Percentiles rank a stretch among this genome's conserved stretches.
Evolutionary conservation across 2,888 invertebrate genomes (phyloP).

Genomic region (Sylvicola fuscatus): DNA sequence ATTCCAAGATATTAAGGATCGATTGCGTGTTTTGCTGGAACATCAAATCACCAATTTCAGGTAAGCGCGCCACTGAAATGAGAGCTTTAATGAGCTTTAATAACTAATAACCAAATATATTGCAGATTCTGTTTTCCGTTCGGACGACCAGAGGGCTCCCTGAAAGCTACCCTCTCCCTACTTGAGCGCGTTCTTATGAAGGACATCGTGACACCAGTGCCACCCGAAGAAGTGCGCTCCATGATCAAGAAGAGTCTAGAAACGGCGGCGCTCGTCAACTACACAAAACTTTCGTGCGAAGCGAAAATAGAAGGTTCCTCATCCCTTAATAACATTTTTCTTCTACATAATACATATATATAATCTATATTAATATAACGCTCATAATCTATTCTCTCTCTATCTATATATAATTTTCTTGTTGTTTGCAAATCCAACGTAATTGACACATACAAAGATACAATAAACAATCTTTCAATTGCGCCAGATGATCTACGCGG

Average conservation of each 20-base stretch:
- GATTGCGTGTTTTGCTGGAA: slow-evolving; percentile 78
- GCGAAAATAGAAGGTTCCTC: slow-evolving; percentile 85
- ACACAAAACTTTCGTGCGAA: slow-evolving; percentile 85
- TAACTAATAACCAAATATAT: too few relatives aligned
- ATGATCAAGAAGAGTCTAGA: slow-evolving; percentile 96
- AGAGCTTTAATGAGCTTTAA: too few relatives aligned
- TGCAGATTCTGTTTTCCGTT: slow-evolving; percentile 91
- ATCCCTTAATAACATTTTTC: too few relatives aligned
- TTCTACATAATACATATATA: too few relatives aligned
- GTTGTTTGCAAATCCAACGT: too few relatives aligned
- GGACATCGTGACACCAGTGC: slow-evolving; percentile 93
- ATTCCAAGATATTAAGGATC: slow-evolving; percentile 93
- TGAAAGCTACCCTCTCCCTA: slow-evolving; percentile 90
- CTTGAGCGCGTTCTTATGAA: slow-evolving; percentile 97
- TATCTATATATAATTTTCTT: too few relatives aligned
- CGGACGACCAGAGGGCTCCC: slow-evolving; percentile 92
- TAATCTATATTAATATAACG: too few relatives aligned
- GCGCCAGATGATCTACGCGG: slow-evolving; percentile 55
- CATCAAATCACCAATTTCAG: slow-evolving; percentile 98
- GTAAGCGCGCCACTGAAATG: too few relatives aligned
- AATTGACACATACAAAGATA: neutral
- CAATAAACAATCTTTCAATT: neutral
- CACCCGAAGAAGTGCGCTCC: slow-evolving; percentile 82
- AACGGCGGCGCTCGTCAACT: slow-evolving; percentile 94
- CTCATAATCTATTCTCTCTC: too few relatives aligned